Evolutionary conservation across 2,888 invertebrate species (phyloP), one percentile per base, ranked within the genome.

Genomic region (Meteorus cinctellus): DNA sequence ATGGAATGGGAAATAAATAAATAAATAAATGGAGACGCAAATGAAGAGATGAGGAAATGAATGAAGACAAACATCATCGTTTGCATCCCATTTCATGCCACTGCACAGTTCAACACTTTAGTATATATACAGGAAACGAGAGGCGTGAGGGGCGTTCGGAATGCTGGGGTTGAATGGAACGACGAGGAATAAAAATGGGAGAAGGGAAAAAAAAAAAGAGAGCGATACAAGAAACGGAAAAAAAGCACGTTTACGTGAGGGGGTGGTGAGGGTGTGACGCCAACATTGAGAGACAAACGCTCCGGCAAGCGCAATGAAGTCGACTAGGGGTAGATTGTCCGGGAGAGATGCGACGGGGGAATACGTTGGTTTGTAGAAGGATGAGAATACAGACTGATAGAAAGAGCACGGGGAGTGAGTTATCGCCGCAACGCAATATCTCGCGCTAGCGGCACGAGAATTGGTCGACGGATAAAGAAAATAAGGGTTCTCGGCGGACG

Each of bases 381-480:
- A 76, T 79, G 81, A 81, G 77, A 78, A 81, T 78, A 75, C 81
- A 82, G 81, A 81, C 78, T 82, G 83, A 85, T 86, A 83, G 84
- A 80, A 82, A 74, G 78, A 77, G 55, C 55, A 68, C 74, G 79
- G 75, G 77, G 70, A 76, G 78, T 76, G 78, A 79, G 76, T 84
- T 83, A 84, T 83, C 77, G 81, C 78, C 81, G 81, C 81, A 80
- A 78, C 78, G 82, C 83, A 84, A 84, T 84, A 85, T 84, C 83
- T 82, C 81, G 82, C 83, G 82, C 82, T 81, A 82, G 82, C 82
- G 91, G 90, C 90, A 86, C 80, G 82, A 84, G 84, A 83, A 90
- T 89, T 83, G 84, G 84, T 82, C 78, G 83, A 84, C 82, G 82
- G 80, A 82, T 83, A 82, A 82, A 84, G 83, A 84, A 82, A 82